These are phyloP conservation scores for Drosophila sordidula DNA, from an alignment of 2,888 invertebrate species.

Conservation along the genomic window DNA sequence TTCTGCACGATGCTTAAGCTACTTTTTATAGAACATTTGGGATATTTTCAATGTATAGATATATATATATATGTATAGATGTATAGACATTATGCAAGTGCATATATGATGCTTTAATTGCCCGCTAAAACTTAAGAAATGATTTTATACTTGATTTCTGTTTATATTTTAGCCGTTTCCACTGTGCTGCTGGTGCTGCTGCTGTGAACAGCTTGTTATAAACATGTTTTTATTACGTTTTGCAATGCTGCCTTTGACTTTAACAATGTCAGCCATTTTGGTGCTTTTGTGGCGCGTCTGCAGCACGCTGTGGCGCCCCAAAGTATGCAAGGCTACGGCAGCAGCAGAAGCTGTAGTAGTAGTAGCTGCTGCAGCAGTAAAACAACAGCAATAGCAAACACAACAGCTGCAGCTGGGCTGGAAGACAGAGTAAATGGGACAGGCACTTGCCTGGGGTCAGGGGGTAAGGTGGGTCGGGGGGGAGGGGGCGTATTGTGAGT, in stretches of 20 bases:
- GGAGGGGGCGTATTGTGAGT: constrained; percentile 8
- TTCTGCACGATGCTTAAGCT: too few relatives aligned
- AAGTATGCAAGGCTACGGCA: constrained; percentile 31
- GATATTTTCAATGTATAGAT: too few relatives aligned
- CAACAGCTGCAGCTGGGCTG: not conserved
- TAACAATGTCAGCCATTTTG: constrained; percentile 77
- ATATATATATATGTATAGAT: too few relatives aligned
- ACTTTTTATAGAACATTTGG: too few relatives aligned
- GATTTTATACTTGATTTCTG: too few relatives aligned
- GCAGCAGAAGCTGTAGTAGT: not conserved
- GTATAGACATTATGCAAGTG: too few relatives aligned
- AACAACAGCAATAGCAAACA: not conserved
- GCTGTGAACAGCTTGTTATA: constrained; percentile 39
- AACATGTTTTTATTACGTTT: constrained; percentile 49
- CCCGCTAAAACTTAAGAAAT: not conserved
- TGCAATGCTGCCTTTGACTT: constrained; percentile 63
- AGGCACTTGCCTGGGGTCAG: constrained; percentile 4
- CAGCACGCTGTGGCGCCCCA: constrained; percentile 27
- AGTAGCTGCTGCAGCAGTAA: constrained; percentile 5
- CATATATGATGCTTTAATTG: not conserved
- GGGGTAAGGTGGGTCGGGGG: not conserved
- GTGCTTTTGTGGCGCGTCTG: constrained; percentile 43
- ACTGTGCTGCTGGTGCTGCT: constrained; percentile 11
- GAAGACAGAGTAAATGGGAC: constrained; percentile 23
- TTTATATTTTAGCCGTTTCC: not conserved